Evolutionary conservation across 2,113 vertebrate species (phyloP).

Genomic region (Pelodiscus sinensis): DNA sequence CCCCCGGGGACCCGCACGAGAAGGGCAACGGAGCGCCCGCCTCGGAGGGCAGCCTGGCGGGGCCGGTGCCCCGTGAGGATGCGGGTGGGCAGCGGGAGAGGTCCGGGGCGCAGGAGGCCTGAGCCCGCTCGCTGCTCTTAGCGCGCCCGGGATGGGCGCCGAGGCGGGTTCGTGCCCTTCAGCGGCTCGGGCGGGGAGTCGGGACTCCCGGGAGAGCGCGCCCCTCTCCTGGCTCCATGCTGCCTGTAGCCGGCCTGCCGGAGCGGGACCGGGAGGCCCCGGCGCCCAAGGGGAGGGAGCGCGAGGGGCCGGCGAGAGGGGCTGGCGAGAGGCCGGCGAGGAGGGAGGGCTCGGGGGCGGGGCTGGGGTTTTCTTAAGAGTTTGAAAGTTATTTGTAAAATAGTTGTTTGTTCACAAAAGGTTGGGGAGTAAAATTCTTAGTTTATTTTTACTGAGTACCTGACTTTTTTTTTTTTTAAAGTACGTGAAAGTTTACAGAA

Average conservation of each 20-base stretch:
- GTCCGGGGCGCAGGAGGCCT: neutral
- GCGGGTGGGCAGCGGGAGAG: neutral
- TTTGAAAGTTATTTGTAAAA: neutral
- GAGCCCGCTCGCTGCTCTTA: neutral
- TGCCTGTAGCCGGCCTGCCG: neutral
- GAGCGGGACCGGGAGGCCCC: neutral
- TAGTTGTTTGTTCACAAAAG: neutral
- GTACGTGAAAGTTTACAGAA: neutral
- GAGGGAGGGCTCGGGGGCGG: neutral
- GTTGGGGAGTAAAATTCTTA: neutral
- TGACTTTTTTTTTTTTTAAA: neutral
- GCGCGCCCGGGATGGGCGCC: too few species aligned
- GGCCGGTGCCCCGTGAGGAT: neutral
- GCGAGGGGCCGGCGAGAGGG: neutral
- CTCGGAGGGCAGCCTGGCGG: neutral
- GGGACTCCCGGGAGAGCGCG: neutral
- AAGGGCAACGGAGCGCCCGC: neutral
- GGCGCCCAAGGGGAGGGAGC: neutral
- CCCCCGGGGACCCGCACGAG: neutral
- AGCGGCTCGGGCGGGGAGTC: neutral
- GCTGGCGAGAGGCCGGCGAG: neutral
- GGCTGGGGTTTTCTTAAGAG: slow-evolving; percentile 1
- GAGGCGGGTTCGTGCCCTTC: too few species aligned
- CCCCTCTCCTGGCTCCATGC: neutral
- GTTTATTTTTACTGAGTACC: neutral